Base-by-base conservation (phyloP, 2,797 vertebrate genomes). In the Lutjanus argentimaculatus region DNA sequence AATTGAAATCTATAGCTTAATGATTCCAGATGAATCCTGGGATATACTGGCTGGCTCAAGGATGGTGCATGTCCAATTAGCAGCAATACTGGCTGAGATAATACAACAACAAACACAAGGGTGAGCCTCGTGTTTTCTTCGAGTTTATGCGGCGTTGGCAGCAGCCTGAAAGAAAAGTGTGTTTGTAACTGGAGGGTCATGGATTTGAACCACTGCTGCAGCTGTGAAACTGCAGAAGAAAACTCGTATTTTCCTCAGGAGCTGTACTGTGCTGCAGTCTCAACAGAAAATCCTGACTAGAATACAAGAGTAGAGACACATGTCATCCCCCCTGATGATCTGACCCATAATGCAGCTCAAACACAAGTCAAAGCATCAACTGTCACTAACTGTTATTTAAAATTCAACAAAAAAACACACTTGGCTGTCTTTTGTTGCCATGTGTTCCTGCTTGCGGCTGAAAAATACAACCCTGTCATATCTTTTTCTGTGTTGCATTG, bases 1-100 rank as follows among this genome's bases (percentile, higher is more conserved):
- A 45, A 81, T 40, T 73, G 21, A 79, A 75, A 79, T 74, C 65
- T 12, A 7, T 19, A 67, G 10, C 25, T 15, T 15, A 67, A 53
- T 57, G 75, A 68, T 58, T 73, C 43, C 65, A 75, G 2, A 46
- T 17, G 46, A 73, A 69, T 69, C n/a, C 65, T 59, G 36, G 6
- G 21, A 67, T 22, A 65, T 4, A 19, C 46, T 11, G 13, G 15
- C 46, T 11, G 13, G 56, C 25, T 7, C 14, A 12, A 22, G 40
- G 52, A 22, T 2, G 15, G 11, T 58, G 6, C 7, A 1, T 48
- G 67, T 85, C 65, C 74, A 75, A 74, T 49, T 63, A 77, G 17
- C 36, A 52, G 61, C 52, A 53, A 14, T 7, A 15, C 65, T n/a
- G 61, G 79, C 71, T 14, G 58, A 53, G 57, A 67, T 36, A n/a